Evolutionary conservation across 1,140 invertebrate genomes (phyloP).

Genomic region (Scaptomyza graminum): DNA sequence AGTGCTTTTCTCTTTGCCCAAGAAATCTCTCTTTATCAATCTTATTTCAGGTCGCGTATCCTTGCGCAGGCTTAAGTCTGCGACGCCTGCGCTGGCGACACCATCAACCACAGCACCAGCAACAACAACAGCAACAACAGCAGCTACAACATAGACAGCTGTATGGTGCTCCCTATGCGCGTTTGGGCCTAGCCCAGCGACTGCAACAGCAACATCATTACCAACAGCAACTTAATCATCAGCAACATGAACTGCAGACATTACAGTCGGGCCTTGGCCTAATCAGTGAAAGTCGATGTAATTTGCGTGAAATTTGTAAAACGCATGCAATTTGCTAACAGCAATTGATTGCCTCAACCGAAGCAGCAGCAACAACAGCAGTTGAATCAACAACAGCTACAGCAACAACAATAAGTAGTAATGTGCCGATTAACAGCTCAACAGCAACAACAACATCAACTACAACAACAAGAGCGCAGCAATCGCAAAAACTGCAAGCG

Average conservation of each 20-base stretch:
- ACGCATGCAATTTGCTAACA: conserved; percentile 71
- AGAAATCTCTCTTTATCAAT: conserved; percentile 46
- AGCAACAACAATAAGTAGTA: conserved; percentile 55
- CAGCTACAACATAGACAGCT: conserved; percentile 23
- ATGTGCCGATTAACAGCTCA: conserved; percentile 56
- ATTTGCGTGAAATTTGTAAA: conserved; percentile 67
- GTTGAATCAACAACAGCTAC: conserved; percentile 30
- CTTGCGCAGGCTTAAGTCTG: conserved; percentile 57
- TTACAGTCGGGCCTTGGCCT: conserved; percentile 33
- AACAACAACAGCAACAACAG: conserved; percentile 22
- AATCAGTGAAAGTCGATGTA: conserved; percentile 46
- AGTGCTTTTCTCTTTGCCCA: conserved; percentile 41
- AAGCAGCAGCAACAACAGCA: conserved; percentile 24
- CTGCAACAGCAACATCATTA: conserved; percentile 25
- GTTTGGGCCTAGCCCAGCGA: conserved; percentile 10
- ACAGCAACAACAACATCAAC: conserved; percentile 55
- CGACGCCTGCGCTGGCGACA: conserved; percentile 70
- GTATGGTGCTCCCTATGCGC: conserved; percentile 19
- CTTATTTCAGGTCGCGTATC: conserved; percentile 65
- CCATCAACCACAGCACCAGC: conserved; percentile 22
- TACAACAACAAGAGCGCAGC: conserved; percentile 51
- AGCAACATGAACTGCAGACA: conserved; percentile 29
- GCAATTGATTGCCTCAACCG: conserved; percentile 66
- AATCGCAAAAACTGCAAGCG: conserved; percentile 55
- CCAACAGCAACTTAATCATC: conserved; percentile 16